phyloP scores from a whole-genome alignment of 2,113 vertebrate species.

The Lepus americanus region DNA sequence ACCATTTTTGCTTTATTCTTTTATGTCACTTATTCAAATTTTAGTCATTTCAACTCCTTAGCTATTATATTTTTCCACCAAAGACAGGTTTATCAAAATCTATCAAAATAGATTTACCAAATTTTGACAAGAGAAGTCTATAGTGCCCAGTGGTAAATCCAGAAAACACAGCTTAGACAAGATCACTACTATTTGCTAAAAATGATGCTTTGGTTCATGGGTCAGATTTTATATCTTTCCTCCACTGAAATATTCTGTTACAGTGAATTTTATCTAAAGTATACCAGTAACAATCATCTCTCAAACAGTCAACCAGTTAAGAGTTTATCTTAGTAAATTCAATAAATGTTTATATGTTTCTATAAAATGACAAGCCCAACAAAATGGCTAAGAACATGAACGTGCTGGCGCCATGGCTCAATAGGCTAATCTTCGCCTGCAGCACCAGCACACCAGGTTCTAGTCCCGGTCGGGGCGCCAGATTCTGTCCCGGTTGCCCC shows the following conservation, averaged over 20 bases:
- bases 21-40: constrained; percentile 36
- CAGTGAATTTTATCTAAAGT: neutral
- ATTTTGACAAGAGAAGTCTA: constrained; percentile 34
- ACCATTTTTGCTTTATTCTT: neutral
- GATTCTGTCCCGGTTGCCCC: too few relatives aligned
- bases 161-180: constrained; percentile 11
- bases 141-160: neutral
- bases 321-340: constrained; percentile 24
- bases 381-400: constrained; percentile 6
- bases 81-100: constrained; percentile 30
- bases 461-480: too few relatives aligned
- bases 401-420: too few relatives aligned
- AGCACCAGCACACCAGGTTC: too few relatives aligned
- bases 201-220: constrained; percentile 7
- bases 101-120: neutral
- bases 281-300: constrained; percentile 16
- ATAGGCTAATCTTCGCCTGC: too few relatives aligned
- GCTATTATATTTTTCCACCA: neutral
- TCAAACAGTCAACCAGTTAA: constrained; percentile 29
- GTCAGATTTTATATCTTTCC: constrained; percentile 39
- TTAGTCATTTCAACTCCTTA: constrained; percentile 4
- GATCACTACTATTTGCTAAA: neutral
- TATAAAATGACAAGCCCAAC: neutral
- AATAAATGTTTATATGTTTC: constrained; percentile 1
- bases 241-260: constrained; percentile 38